phyloP scores from a whole-genome alignment of 2,797 vertebrate species.

The Sarcophilus harrisii region DNA sequence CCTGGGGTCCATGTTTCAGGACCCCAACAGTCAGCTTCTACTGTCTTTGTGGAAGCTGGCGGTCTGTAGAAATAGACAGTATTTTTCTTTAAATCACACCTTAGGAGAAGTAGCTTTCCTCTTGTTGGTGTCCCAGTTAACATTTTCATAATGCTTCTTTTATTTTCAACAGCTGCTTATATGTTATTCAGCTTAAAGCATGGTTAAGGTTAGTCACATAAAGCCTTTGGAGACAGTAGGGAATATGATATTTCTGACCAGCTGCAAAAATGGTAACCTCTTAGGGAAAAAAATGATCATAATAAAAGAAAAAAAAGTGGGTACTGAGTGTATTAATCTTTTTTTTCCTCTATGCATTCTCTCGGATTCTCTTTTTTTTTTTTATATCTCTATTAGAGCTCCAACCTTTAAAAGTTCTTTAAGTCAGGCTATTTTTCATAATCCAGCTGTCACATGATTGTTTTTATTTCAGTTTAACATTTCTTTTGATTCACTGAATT shows the following conservation, averaged over 20 bases:
- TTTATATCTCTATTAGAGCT: constrained; percentile 90
- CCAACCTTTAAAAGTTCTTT: constrained; percentile 94
- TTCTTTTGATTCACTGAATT: constrained; percentile 79
- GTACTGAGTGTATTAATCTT: constrained; percentile 81
- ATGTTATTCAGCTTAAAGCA: constrained; percentile 76
- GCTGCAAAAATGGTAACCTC: constrained; percentile 85
- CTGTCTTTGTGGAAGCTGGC: constrained; percentile 65
- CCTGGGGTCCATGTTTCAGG: constrained; percentile 56
- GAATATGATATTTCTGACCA: constrained; percentile 84
- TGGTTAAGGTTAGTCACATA: constrained; percentile 78
- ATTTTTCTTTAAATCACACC: constrained; percentile 61
- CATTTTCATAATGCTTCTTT: constrained; percentile 61
- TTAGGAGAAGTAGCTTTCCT: constrained; percentile 47
- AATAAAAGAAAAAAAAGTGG: constrained; percentile 81
- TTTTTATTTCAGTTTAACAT: constrained; percentile 82
- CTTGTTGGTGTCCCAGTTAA: constrained; percentile 52
- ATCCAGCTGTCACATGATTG: constrained; percentile 88
- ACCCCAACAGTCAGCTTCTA: constrained; percentile 7
- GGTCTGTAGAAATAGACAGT: constrained; percentile 53
- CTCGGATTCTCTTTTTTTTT: constrained; percentile 78
- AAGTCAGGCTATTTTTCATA: constrained; percentile 93
- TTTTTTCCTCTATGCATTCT: constrained; percentile 70
- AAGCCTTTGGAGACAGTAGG: constrained; percentile 80
- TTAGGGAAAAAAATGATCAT: constrained; percentile 76
- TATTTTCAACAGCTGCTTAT: constrained; percentile 83